Percentiles rank a stretch among this genome's conserved stretches.
Conservation (phyloP, 2,113 vertebrate genomes). For the Macheiramphus alcinus region DNA sequence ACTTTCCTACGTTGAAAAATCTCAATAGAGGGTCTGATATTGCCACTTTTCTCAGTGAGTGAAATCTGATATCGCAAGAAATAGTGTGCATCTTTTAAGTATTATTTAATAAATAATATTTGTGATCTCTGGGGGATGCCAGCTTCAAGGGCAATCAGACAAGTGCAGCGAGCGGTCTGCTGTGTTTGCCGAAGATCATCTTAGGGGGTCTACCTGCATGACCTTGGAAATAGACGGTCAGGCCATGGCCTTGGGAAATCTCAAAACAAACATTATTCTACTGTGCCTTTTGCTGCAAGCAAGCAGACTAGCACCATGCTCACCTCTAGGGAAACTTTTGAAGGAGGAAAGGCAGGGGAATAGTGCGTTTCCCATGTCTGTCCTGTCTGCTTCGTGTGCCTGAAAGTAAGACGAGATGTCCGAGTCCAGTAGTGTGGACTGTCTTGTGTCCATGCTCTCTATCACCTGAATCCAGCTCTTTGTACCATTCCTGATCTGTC, state of each 20-base stretch:
- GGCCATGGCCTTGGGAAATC: not conserved
- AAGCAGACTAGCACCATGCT: not conserved
- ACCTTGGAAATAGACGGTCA: not conserved
- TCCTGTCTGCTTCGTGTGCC: not conserved
- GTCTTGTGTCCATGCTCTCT: not conserved
- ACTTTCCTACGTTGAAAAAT: not conserved
- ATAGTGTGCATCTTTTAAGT: not conserved
- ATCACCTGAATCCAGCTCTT: not conserved
- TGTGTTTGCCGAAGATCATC: not conserved
- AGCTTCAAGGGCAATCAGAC: not conserved
- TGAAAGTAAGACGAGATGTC: not conserved
- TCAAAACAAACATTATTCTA: not conserved
- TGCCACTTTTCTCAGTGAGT: not conserved
- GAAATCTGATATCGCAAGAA: not conserved
- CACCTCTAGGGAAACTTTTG: not conserved
- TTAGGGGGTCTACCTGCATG: not conserved
- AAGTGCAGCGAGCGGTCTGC: not conserved
- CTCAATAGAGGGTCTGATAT: too few species aligned
- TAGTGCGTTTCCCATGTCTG: not conserved
- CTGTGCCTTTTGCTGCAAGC: not conserved
- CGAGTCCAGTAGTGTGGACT: too few species aligned
- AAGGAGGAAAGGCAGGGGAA: not conserved
- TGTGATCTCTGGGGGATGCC: not conserved
- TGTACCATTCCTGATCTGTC: not conserved
- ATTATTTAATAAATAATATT: not conserved